phyloP scores from a whole-genome alignment of 2,888 invertebrate genomes.

The Callyntrura guangdongensis region DNA sequence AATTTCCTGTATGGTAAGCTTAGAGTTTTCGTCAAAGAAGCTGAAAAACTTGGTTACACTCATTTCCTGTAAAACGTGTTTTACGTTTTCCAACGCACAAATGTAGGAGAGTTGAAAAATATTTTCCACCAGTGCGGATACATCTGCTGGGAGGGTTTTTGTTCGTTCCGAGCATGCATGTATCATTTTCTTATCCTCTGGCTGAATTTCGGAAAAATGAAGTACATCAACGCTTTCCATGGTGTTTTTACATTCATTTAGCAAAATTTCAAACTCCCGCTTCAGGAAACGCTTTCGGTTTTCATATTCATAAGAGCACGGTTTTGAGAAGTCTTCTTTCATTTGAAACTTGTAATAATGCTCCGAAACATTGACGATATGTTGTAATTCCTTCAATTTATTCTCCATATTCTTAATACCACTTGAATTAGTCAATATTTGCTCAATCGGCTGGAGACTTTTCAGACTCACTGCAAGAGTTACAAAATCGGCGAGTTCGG shows the following conservation, averaged over 20 bases:
- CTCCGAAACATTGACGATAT: not conserved
- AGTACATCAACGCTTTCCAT: constrained; percentile 6
- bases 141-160: not conserved
- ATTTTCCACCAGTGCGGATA: not conserved
- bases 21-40: not conserved
- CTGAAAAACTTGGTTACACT: not conserved
- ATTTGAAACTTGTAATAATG: not conserved
- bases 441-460: not conserved
- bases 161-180: constrained; percentile 36
- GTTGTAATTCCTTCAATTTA: not conserved
- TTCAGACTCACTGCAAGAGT: not conserved
- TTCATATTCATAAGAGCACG: not conserved
- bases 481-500: not conserved
- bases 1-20: constrained; percentile 1
- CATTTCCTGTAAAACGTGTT: not conserved
- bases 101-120: not conserved
- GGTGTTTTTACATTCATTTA: not conserved
- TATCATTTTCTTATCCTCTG: not conserved
- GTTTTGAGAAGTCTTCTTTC: not conserved
- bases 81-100: not conserved
- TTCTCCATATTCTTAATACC: not conserved
- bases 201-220: not conserved
- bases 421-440: not conserved
- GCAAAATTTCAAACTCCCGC: not conserved
- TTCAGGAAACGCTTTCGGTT: not conserved